Base-by-base conservation (phyloP, 2,113 vertebrate genomes). In the Pyxicephalus adspersus region DNA sequence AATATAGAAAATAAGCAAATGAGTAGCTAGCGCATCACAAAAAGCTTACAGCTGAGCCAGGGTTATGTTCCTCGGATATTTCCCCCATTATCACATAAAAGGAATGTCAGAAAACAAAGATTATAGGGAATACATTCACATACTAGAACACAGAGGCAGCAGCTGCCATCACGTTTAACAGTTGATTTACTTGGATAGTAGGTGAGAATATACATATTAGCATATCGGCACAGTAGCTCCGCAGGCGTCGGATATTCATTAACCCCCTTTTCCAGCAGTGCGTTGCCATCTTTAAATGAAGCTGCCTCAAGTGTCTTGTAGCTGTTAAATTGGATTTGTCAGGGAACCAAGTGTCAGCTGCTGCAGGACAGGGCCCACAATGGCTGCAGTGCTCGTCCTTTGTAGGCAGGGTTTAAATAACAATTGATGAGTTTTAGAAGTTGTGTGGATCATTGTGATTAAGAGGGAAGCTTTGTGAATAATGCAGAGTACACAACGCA, bases 271-370 rank as follows among this genome's bases (percentile, higher is more conserved):
- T 71, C 25, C 67, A 54, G 68, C 68, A 20, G 51, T 22, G n/a
- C 31, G 4, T 25, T n/a, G n/a, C 38, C 65, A 67, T 50, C 65
- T 50, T 50, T 45, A 65, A 11, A 19, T 1, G 20, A 66, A 38
- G 13, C 51, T 75, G 45, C 81, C 58, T 45, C 92, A 92, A 94
- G 91, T 90, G 90, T 91, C 91, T 91, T 92, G 86, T 92, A 93
- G 87, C 90, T 93, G 90, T 91, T 93, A 94, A 95, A 95, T 95
- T 95, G 92, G 92, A 96, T 97, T 96, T 95, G 91, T 94, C 89
- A 90, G 86, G 95, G 95, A 96, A 95, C 94, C 88, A 94, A 91
- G 90, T 95, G 92, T 96, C 91, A 91, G 92, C 92, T 94, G 91
- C 93, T 94, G 88, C 89, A 88, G 92, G 94, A 94, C 87, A 90